These are phyloP conservation scores for Lagocephalus sceleratus DNA, from an alignment of 2,797 vertebrate genomes.

Conservation along the genomic window DNA sequence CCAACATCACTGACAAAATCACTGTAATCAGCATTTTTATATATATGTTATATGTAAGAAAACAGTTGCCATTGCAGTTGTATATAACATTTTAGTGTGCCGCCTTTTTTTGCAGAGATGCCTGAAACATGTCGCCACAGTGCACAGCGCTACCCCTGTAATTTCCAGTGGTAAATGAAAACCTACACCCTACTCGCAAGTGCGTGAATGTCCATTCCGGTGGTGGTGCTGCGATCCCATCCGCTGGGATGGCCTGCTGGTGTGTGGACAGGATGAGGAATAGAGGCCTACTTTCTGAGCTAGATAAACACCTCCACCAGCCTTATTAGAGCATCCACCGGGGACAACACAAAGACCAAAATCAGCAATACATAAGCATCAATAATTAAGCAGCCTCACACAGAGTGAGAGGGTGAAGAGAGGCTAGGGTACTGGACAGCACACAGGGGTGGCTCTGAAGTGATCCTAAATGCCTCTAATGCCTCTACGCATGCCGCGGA, in stretches of 20 bases:
- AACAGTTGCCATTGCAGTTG: too few species aligned
- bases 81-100: too few species aligned
- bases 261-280: slow-evolving; percentile 71
- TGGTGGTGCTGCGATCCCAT: slow-evolving; percentile 72
- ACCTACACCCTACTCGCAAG: slow-evolving; percentile 22
- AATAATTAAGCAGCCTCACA: slow-evolving; percentile 81
- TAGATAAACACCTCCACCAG: slow-evolving; percentile 76
- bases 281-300: slow-evolving; percentile 72
- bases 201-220: slow-evolving; percentile 33
- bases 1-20: neutral
- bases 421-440: slow-evolving; percentile 50
- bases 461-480: slow-evolving; percentile 59
- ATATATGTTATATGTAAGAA: neutral
- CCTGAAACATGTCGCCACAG: too few species aligned
- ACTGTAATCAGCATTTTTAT: neutral
- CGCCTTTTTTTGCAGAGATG: too few species aligned
- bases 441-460: slow-evolving; percentile 50
- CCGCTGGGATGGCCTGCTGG: slow-evolving; percentile 56
- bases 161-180: slow-evolving; percentile 47
- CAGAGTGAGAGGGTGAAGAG: slow-evolving; percentile 47
- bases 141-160: too few species aligned
- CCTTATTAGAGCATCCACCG: slow-evolving; percentile 60
- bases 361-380: slow-evolving; percentile 81
- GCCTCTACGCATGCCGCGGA: slow-evolving; percentile 35
- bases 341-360: slow-evolving; percentile 77